A percentile compares a stretch with the other conserved stretches of the same genome.
Conservation (phyloP, 2,113 vertebrate species). For the Capra hircus region DNA sequence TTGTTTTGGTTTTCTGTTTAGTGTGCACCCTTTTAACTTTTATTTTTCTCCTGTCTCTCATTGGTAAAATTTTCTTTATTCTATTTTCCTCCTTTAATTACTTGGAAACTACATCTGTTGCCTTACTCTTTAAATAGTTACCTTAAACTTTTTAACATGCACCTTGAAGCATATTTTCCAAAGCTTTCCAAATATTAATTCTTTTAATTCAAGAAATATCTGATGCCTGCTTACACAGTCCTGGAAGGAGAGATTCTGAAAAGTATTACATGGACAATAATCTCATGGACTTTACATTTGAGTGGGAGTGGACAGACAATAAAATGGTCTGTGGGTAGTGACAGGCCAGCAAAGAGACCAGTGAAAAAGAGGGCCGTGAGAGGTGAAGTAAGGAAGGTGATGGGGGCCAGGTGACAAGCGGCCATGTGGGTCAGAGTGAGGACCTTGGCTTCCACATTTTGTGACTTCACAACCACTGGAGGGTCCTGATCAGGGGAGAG, state of each 20-base stretch:
- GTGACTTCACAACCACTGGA: not conserved
- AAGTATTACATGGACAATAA: not conserved
- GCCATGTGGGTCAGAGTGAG: not conserved
- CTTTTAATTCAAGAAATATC: not conserved
- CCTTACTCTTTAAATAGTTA: not conserved
- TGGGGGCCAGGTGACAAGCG: no score
- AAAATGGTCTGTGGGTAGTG: not conserved
- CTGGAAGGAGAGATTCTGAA: not conserved
- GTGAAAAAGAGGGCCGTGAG: accelerated
- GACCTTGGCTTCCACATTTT: not conserved
- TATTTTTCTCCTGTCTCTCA: not conserved
- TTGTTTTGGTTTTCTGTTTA: not conserved
- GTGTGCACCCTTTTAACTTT: not conserved
- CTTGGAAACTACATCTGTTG: not conserved
- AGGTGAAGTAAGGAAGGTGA: not conserved
- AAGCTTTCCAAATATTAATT: not conserved
- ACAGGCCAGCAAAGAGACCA: not conserved
- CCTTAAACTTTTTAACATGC: not conserved
- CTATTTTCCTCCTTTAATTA: not conserved
- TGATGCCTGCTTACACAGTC: not conserved
- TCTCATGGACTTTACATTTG: not conserved
- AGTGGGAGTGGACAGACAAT: not conserved
- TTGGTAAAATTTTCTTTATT: not conserved
- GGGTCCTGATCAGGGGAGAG: not conserved
- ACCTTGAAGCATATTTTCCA: not conserved